Base-by-base conservation (phyloP, 2,888 invertebrate species). In the Norana najaformis region DNA sequence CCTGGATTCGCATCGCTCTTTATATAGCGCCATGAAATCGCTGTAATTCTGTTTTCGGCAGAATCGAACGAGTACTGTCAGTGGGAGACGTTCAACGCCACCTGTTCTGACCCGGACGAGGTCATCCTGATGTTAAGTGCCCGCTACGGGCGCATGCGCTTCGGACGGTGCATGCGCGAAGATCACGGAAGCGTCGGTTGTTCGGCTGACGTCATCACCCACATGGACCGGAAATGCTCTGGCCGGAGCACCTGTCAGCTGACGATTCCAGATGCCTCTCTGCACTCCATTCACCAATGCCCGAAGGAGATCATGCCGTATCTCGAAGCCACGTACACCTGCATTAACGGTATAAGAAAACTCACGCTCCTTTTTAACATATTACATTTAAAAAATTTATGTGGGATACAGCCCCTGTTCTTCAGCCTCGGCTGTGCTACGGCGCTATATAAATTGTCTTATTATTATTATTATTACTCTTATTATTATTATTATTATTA, bases 101-200 rank as follows among this genome's bases (percentile, higher is more conserved):
- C 88, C 30, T 91, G 91, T n/a, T 34, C 83, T 8, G 89, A 83
- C 38, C 88, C 82, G 8, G 34, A 88, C 18, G 90, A 88, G 35
- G 90, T 91, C 16, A 41, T 89, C 89, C 88, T 91, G 89, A 91
- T 91, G 89, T 37, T 69, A 85, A 82, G n/a, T 34, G 91, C 91
- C 39, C 35, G 85, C n/a, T 88, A 88, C 88, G 88, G 88, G 1
- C 39, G 88, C 5, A 88, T 88, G 88, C 39, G 90, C 37, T 91
- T 91, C 89, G 91, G 91, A 23, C 91, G 91, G 69, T 91, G 91
- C 90, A 90, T 91, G 90, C 85, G 90, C 6, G 91, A 91, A 38
- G 88, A 91, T 53, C 91, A 91, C 90, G 91, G 91, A 13, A 91
- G 89, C 88, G 82, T 89, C 47, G 91, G 91, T 23, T 91, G 91